phyloP scores from a whole-genome alignment of 2,888 invertebrate genomes.

The Agriopis marginaria region DNA sequence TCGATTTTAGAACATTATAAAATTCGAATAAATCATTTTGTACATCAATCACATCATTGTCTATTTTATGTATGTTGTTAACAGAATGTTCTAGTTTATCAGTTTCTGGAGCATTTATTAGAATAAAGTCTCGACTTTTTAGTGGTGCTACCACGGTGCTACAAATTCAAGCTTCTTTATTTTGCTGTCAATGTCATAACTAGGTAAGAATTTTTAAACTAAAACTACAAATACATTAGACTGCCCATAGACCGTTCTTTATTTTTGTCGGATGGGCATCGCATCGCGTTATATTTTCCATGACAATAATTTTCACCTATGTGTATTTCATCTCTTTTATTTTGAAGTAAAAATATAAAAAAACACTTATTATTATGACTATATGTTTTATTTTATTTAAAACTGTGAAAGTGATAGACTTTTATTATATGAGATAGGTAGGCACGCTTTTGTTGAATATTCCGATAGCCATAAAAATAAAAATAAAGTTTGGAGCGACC shows the following conservation, averaged over 20 bases:
- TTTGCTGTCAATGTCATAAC: too few species aligned
- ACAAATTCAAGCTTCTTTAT: too few species aligned
- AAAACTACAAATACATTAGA: too few species aligned
- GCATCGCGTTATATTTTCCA: not conserved
- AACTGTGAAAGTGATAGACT: not conserved
- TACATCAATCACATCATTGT: constrained; percentile 35
- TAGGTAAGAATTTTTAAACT: too few species aligned
- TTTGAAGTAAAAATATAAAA: not conserved
- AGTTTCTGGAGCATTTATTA: constrained; percentile 14
- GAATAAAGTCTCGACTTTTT: constrained; percentile 34
- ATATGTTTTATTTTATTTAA: not conserved
- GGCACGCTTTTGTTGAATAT: constrained; percentile 11
- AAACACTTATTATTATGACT: too few species aligned
- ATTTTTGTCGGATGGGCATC: not conserved
- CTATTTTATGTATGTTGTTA: constrained; percentile 30
- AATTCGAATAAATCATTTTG: constrained; percentile 1
- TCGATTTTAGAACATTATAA: not conserved
- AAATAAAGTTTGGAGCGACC: constrained; percentile 13
- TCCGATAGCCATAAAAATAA: constrained; percentile 30
- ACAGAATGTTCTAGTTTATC: constrained; percentile 23
- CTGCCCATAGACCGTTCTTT: too few species aligned
- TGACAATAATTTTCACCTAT: not conserved
- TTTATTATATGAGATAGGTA: not conserved
- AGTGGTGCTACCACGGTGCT: not conserved
- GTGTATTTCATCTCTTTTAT: not conserved